Evolutionary conservation across 1,140 invertebrate species (phyloP).

Genomic region (Drosophila erecta): DNA sequence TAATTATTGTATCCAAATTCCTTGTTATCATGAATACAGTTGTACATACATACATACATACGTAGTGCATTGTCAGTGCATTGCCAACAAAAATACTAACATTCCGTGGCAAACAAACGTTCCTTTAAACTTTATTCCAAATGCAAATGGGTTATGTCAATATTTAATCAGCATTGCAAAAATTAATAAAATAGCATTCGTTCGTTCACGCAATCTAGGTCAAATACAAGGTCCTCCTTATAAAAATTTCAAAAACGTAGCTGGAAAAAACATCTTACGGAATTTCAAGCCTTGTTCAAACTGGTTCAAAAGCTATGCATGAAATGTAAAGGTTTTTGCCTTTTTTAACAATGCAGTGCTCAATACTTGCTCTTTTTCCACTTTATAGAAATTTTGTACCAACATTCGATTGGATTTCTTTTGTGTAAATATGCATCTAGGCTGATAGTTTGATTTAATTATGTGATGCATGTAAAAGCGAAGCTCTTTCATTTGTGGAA

Average conservation of each 20-base stretch:
- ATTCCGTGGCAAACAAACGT: constrained; percentile 12
- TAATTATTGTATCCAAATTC: too few species aligned
- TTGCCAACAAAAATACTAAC: constrained; percentile 27
- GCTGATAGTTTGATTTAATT: not conserved
- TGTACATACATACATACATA: not conserved
- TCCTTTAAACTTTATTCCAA: not conserved
- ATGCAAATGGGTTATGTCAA: constrained; percentile 2
- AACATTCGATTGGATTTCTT: not conserved
- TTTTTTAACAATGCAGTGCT: not conserved
- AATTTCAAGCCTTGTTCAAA: too few species aligned
- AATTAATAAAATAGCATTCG: not conserved
- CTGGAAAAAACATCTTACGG: not conserved
- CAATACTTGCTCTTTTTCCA: not conserved
- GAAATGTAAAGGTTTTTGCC: not conserved
- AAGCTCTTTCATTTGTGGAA: not conserved
- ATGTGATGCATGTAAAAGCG: not conserved
- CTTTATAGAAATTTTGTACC: not conserved
- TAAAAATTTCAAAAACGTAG: not conserved
- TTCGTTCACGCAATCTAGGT: not conserved
- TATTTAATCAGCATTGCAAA: not conserved
- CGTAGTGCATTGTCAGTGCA: constrained; percentile 8
- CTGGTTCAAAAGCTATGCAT: too few species aligned
- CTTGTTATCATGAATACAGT: not conserved
- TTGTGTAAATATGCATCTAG: not conserved
- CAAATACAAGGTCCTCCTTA: not conserved